These are phyloP conservation scores for Peromyscus eremicus DNA, from an alignment of 2,797 vertebrate species.

Conservation along the genomic window DNA sequence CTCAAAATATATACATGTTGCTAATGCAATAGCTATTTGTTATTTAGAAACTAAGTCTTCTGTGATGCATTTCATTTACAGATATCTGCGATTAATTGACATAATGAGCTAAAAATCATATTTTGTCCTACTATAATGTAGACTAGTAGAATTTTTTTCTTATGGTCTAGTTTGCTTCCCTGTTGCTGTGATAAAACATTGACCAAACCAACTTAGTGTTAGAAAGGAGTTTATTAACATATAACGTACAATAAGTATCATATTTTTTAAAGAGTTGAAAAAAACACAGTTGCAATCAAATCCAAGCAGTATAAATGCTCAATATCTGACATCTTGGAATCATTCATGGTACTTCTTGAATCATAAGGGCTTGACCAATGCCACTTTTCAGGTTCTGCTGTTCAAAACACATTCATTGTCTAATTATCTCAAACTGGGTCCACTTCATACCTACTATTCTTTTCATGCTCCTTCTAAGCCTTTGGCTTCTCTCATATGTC, in stretches of 20 bases:
- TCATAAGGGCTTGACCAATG: not conserved
- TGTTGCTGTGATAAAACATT: too few species aligned
- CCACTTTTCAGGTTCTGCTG: not conserved
- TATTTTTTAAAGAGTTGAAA: not conserved
- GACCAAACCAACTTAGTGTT: not conserved
- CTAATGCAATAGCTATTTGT: not conserved
- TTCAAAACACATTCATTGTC: not conserved
- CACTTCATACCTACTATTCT: not conserved
- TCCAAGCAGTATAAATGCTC: too few species aligned
- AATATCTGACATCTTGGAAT: not conserved
- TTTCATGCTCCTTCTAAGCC: too few species aligned
- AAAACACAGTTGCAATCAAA: not conserved
- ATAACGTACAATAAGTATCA: not conserved
- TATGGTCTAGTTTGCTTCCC: not conserved
- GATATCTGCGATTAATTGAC: too few species aligned
- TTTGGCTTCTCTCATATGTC: too few species aligned
- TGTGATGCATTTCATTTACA: not conserved
- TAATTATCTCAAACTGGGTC: not conserved
- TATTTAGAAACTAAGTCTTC: not conserved
- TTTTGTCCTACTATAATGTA: not conserved
- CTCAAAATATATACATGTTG: not conserved
- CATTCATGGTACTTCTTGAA: not conserved
- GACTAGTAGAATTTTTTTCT: not conserved
- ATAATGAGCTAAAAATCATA: not conserved
- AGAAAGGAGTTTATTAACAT: not conserved